A percentile compares a stretch with the other conserved stretches of the same genome.
phyloP scores from a whole-genome alignment of 2,888 invertebrate species.

The Lysandra bellargus region DNA sequence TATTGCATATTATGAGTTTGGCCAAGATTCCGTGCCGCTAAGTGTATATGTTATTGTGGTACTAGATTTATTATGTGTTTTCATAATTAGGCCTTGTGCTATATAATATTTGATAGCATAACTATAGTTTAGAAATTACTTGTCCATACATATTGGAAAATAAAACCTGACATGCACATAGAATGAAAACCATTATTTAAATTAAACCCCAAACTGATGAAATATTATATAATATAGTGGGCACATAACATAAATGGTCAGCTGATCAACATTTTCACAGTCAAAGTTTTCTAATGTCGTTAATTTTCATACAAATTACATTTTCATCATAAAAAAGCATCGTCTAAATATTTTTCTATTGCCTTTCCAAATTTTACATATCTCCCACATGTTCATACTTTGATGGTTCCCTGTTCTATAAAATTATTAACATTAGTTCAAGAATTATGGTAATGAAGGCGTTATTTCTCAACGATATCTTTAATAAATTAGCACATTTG shows the following conservation, averaged over 20 bases:
- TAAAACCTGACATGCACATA: too few relatives aligned
- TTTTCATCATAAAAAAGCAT: neutral
- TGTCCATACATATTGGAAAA: neutral
- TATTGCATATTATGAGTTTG: too few relatives aligned
- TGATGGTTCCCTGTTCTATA: neutral
- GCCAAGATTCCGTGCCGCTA: too few relatives aligned
- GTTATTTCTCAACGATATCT: neutral
- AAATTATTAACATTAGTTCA: neutral
- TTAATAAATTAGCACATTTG: constrained; percentile 7
- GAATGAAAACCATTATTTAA: too few relatives aligned
- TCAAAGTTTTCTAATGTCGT: neutral
- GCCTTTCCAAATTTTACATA: neutral
- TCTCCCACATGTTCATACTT: neutral
- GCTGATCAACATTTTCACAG: neutral
- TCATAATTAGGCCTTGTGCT: neutral
- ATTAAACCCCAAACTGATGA: too few relatives aligned
- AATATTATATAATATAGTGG: too few relatives aligned
- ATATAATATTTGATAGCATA: neutral
- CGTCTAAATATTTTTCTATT: neutral
- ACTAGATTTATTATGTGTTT: neutral
- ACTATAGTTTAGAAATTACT: neutral
- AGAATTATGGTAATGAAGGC: neutral
- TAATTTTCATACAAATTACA: neutral
- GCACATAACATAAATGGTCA: neutral
- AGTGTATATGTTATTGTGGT: neutral